Evolutionary conservation across 2,113 vertebrate genomes (phyloP), one percentile per base, ranked within the genome.

Genomic region (Zapornia atra): DNA sequence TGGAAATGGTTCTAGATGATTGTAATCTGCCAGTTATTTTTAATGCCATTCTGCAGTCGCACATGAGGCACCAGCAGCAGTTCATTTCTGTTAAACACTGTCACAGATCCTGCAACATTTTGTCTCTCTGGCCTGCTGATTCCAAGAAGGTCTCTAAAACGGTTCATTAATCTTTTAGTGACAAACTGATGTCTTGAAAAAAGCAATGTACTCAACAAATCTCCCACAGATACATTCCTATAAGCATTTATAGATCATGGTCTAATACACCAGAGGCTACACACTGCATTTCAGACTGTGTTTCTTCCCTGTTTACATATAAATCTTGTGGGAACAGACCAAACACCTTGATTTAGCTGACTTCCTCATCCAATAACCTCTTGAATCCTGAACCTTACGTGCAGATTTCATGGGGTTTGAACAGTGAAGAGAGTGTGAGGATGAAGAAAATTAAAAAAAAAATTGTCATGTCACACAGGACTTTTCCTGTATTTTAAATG

Each of bases 151-250:
- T 94, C 89, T 80, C 70, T 61, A 61, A 51, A 94, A 86, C 2
- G 78, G 64, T 61, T 92, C 93, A 69, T 96, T 97, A 95, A 87
- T 91, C 75, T 94, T 28, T 50, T 83, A 77, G 76, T 65, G 77
- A 94, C 76, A 97, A 94, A 94, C 77, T 20, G 50, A 86, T 86
- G 90, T 50, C 92, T 73, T 59, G 34, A 61, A 78, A 93, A 68
- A 19, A 79, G 92, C 86, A 76, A 6, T 12, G 33, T 31, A 51
- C 90, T 61, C 81, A 53, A 69, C 40, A 91, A 88, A 94, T 61
- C 89, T 71, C 48, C 64, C 68, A 79, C 42, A 34, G 36, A 88
- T 57, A 86, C 34, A 10, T 86, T 71, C 60, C 75, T 19, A 11
- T 51, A 69, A 84, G 68, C 31, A 60, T 90, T 91, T 91, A 53